Evolutionary conservation across 1,140 invertebrate genomes (phyloP), one percentile per base, ranked within the genome.

Genomic region (Leptopilina boulardi): DNA sequence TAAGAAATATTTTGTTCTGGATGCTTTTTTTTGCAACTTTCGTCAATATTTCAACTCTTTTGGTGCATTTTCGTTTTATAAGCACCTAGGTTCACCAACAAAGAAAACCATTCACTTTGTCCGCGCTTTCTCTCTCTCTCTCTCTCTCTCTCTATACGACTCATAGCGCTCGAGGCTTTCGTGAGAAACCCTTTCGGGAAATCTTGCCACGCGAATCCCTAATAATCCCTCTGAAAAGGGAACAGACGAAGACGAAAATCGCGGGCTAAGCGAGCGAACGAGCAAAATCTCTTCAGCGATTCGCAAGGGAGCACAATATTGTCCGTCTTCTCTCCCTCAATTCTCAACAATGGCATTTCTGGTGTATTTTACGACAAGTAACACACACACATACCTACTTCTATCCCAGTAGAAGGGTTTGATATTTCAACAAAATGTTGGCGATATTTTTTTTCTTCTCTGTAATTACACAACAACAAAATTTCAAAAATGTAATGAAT

Each of bases 51-150:
- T 66, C 23, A 30, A 66, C 56, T 34, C 56, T 66, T 66, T 13
- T 18, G 73, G 79, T 71, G 34, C 34, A 38, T 80, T 83, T 78
- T 83, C 75, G 71, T 75, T 82, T 82, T 54, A 73, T 70, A 73
- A 71, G 77, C 72, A 30, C 23, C 15, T 23, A n/a, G 4, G 26
- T 66, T 66, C 59, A 66, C 26, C 59, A 66, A 86, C 85, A 85
- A 86, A 85, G 85, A 83, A 71, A 79, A 85, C 82, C 83, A 74
- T 75, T 78, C 83, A 78, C 84, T 87, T 87, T 83, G 83, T 79
- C 82, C 76, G 51, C 21, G 47, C 19, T 41, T 26, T 42, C 21
- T 23, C 41, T 38, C 30, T 9, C 44, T 76, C 5, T n/a, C 19
- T 41, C 41, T 42, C 21, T 23, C 41, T 38, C 30, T 9, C 44